Conservation (phyloP, 2,888 invertebrate genomes). For the Argyresthia albistria region DNA sequence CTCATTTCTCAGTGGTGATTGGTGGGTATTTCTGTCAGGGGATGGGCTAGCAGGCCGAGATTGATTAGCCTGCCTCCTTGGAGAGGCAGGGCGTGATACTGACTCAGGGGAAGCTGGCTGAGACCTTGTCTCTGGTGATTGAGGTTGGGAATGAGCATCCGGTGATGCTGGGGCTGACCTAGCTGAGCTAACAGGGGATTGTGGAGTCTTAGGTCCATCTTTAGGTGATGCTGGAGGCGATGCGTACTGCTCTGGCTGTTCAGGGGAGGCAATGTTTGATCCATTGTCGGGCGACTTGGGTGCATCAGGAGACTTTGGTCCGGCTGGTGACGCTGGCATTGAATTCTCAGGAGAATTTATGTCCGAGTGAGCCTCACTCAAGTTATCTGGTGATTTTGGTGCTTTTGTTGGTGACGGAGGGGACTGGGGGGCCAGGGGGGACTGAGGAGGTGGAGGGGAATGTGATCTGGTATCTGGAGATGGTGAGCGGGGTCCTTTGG, state of each 20-base stretch:
- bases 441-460: slow-evolving; percentile 22
- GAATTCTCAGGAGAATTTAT: slow-evolving; percentile 64
- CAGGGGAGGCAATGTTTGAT: slow-evolving; percentile 38
- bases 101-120: slow-evolving; percentile 24
- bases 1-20: slow-evolving; percentile 27
- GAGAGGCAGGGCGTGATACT: slow-evolving; percentile 31
- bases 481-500: slow-evolving; percentile 5
- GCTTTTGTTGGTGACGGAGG: slow-evolving; percentile 28
- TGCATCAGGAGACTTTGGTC: slow-evolving; percentile 58
- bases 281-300: slow-evolving; percentile 50
- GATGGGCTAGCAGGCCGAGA: slow-evolving; percentile 48
- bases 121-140: slow-evolving; percentile 26
- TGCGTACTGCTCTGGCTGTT: slow-evolving; percentile 33
- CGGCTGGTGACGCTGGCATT: slow-evolving; percentile 43
- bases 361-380: slow-evolving; percentile 56
- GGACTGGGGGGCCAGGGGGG: slow-evolving; percentile 38
- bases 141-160: slow-evolving; percentile 37
- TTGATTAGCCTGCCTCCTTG: slow-evolving; percentile 29
- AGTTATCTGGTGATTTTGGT: slow-evolving; percentile 44
- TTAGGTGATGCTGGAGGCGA: slow-evolving; percentile 31
- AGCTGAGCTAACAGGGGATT: slow-evolving; percentile 37
- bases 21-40: slow-evolving; percentile 35
- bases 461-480: slow-evolving; percentile 18
- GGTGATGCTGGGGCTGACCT: slow-evolving; percentile 43
- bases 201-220: slow-evolving; percentile 53